phyloP scores from a whole-genome alignment of 2,888 invertebrate genomes.

The Dromius quadrimaculatus region DNA sequence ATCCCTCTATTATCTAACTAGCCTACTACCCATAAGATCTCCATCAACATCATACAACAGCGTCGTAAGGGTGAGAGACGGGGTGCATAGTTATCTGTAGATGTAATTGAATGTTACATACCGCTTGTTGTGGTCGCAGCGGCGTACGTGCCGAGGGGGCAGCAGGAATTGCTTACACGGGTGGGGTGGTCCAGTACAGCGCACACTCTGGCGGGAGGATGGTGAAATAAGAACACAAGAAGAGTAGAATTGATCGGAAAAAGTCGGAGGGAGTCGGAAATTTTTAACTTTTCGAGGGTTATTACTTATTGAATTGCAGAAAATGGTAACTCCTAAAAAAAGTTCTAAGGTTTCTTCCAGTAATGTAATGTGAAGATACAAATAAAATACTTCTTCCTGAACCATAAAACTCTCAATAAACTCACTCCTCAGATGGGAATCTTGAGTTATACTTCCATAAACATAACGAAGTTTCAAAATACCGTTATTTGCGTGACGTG shows the following conservation, averaged over 20 bases:
- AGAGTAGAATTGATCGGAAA: background rate
- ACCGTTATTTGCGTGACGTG: slow-evolving; percentile 24
- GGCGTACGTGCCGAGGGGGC: slow-evolving; percentile 28
- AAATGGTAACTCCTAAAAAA: too few relatives aligned
- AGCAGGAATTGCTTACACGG: background rate
- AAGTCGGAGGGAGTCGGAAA: background rate
- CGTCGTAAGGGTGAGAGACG: slow-evolving; percentile 5
- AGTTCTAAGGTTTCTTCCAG: too few relatives aligned
- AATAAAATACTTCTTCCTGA: background rate
- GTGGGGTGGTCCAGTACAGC: slow-evolving; percentile 16
- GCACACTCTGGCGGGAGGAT: slow-evolving; percentile 22
- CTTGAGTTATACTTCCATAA: slow-evolving; percentile 23
- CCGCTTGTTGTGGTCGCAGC: slow-evolving; percentile 49
- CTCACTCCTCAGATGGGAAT: background rate
- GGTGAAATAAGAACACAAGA: slow-evolving; percentile 23
- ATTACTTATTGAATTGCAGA: too few relatives aligned
- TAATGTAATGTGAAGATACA: too few relatives aligned
- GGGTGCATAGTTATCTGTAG: slow-evolving; percentile 50
- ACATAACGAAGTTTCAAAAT: slow-evolving; percentile 31
- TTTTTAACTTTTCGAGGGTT: background rate
- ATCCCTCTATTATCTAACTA: too few relatives aligned
- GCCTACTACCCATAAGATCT: too few relatives aligned
- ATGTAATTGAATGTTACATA: slow-evolving; percentile 53
- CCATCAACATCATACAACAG: too few relatives aligned
- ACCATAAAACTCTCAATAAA: slow-evolving; percentile 10